Evolutionary conservation across 2,888 invertebrate genomes (phyloP), one percentile per base, ranked within the genome.

Genomic region (Metalampra italica): DNA sequence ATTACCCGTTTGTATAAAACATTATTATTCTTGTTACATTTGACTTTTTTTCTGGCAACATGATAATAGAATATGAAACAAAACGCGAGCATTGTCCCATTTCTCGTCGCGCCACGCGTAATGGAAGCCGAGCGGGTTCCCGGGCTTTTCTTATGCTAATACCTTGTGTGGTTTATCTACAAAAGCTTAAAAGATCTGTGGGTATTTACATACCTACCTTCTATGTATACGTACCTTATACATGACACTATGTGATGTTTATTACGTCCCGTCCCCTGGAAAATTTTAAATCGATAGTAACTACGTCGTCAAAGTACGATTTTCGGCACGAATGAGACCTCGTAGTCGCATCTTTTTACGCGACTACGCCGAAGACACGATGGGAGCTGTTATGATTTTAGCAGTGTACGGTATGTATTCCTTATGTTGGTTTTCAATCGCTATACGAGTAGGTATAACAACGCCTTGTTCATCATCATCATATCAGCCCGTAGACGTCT

Each of bases 101-200:
- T 46, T 53, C 44, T 48, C 46, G 46, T 9, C 3, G 12, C n/a
- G 29, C 44, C 12, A 40, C 40, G 32, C 44, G 12, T 45, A 14
- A 13, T 43, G 29, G 41, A 15, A 38, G 37, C 37, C 30, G 38
- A 32, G n/a, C 30, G 38, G 37, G n/a, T 1, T 36, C 36, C 36
- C 36, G 36, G 43, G 52, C 51, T 51, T 42, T 59, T 51, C 54
- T 47, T 54, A 61, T 59, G 59, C 46, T 59, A 64, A 61, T 54
- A 44, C 47, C 39, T n/a, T 7, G 15, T 34, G 53, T 54, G 50
- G 51, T 52, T 51, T 59, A 61, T 59, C 55, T 49, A 46, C 40
- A 8, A 29, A 22, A 29, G 9, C 14, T 29, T 15, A 40, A 43
- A 43, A n/a, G 36, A 30, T 45, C 32, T 14, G 3, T 14, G 34